phyloP scores from a whole-genome alignment of 2,888 invertebrate genomes.

The Ormyrus pomaceus region DNA sequence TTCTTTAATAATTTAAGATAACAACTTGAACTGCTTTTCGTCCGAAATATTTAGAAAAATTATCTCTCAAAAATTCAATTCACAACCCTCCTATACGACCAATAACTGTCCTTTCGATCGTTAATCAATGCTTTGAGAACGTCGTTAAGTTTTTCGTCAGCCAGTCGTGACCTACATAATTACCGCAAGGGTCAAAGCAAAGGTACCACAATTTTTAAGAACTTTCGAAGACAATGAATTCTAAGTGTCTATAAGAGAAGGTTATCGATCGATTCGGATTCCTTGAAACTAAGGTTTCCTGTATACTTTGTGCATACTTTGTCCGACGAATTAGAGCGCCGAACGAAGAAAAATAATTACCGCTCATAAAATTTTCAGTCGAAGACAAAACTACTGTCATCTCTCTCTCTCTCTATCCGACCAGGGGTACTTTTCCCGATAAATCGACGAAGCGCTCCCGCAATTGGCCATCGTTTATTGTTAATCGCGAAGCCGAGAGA shows the following conservation, averaged over 20 bases:
- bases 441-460: no score
- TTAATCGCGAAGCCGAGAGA: no score
- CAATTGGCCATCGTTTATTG: no score
- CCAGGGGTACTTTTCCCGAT: no score
- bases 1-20: no score
- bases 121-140: not conserved
- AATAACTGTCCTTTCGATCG: no score
- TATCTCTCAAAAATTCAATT: no score
- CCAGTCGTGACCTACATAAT: conserved; percentile 28
- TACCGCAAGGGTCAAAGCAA: conserved; percentile 9
- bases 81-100: no score
- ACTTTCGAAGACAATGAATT: conserved; percentile 1
- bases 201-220: conserved; percentile 26
- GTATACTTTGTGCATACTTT: conserved; percentile 20
- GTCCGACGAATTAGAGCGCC: conserved; percentile 3
- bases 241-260: conserved; percentile 46
- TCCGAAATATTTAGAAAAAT: no score
- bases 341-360: not conserved
- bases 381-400: not conserved
- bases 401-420: not conserved
- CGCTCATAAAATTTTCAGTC: not conserved
- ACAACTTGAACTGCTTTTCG: no score
- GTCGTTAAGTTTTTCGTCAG: not conserved
- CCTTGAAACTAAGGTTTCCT: conserved; percentile 42
- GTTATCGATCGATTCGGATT: conserved; percentile 39